These are phyloP conservation scores for Channa maculata DNA, from an alignment of 2,113 vertebrate genomes.

Conservation along the genomic window DNA sequence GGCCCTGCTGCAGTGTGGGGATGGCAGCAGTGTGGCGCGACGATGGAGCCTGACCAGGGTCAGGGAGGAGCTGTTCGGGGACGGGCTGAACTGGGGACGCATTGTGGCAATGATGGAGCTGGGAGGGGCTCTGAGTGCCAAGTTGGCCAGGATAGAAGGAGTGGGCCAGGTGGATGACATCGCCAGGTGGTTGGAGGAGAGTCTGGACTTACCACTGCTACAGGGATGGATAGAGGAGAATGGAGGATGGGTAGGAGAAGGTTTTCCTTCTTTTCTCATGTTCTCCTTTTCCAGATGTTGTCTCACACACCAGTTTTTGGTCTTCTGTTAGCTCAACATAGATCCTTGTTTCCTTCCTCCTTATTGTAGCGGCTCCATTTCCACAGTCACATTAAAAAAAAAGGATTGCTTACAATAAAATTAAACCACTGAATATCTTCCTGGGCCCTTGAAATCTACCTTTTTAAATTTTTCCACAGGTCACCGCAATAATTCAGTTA, in stretches of 20 bases:
- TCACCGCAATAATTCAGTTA: no score
- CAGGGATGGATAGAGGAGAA: constrained; percentile 93
- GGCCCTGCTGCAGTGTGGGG: constrained; percentile 83
- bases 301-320: no score
- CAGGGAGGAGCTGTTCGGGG: constrained; percentile 91
- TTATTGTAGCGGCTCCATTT: no score
- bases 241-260: constrained; percentile 90
- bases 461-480: no score
- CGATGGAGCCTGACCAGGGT: constrained; percentile 86
- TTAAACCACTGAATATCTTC: no score
- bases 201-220: constrained; percentile 90
- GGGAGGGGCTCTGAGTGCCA: constrained; percentile 89
- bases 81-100: constrained; percentile 94
- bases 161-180: constrained; percentile 88
- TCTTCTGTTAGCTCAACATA: no score
- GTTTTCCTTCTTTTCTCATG: not conserved
- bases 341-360: no score
- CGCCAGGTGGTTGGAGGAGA: constrained; percentile 91
- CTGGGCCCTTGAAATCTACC: no score
- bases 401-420: no score
- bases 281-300: no score
- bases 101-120: constrained; percentile 94
- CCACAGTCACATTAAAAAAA: no score
- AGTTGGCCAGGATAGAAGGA: constrained; percentile 89
- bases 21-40: constrained; percentile 70